These are phyloP conservation scores for Steinernema carpocapsae DNA, from an alignment of 2,888 invertebrate species.

Conservation along the genomic window DNA sequence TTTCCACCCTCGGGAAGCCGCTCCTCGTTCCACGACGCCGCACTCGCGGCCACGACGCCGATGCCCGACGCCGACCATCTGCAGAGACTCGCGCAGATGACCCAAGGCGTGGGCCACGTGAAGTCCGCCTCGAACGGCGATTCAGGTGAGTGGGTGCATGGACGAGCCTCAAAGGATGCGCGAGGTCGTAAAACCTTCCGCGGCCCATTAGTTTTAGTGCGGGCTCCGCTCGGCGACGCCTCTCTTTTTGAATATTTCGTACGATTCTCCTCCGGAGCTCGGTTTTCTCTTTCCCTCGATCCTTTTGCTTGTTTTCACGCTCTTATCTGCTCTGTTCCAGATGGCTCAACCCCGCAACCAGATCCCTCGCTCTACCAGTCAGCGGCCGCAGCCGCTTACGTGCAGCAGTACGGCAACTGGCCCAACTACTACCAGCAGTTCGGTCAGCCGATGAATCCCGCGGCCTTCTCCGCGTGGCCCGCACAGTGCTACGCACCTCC, in stretches of 20 bases:
- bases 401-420: constrained; percentile 42
- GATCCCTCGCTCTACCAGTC: constrained; percentile 55
- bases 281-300: not conserved
- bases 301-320: constrained; percentile 25
- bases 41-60: constrained; percentile 7
- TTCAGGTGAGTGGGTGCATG: constrained; percentile 41
- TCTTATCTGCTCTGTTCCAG: constrained; percentile 40
- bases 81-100: constrained; percentile 61
- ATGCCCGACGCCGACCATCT: constrained; percentile 46
- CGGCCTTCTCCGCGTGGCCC: constrained; percentile 55
- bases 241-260: too few relatives aligned
- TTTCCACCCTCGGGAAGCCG: constrained; percentile 46
- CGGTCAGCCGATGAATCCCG: constrained; percentile 51
- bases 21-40: constrained; percentile 29
- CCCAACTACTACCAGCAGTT: constrained; percentile 45
- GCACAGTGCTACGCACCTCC: constrained; percentile 55
- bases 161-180: not conserved
- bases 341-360: constrained; percentile 48
- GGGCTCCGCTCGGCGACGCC: not conserved
- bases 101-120: constrained; percentile 58
- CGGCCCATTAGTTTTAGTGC: constrained; percentile 34
- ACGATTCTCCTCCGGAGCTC: not conserved
- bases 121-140: constrained; percentile 45
- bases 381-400: constrained; percentile 42
- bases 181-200: constrained; percentile 8